Conservation (phyloP, 2,888 invertebrate species). For the Epinotia demarniana region DNA sequence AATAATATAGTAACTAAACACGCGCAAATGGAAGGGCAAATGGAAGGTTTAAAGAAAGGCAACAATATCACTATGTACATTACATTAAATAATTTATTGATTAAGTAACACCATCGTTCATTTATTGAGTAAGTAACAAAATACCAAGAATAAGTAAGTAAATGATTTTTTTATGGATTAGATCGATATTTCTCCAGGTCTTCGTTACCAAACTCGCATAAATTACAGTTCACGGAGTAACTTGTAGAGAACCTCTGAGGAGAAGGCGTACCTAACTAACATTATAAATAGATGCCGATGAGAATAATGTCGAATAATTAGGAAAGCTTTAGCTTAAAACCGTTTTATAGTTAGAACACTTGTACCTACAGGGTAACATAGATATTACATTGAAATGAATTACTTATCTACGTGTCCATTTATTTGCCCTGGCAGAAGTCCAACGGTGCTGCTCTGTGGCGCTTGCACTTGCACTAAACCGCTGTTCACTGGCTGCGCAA, state of each 20-base stretch:
- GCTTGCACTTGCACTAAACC: slow-evolving; percentile 37
- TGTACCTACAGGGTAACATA: neutral
- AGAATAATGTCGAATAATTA: neutral
- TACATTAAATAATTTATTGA: neutral
- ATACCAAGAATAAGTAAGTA: neutral
- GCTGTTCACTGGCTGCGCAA: slow-evolving; percentile 11
- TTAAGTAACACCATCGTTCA: neutral
- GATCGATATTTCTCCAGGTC: neutral
- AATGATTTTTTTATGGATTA: neutral
- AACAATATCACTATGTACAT: neutral
- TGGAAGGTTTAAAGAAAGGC: too few species aligned
- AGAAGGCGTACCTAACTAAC: neutral
- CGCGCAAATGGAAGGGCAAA: too few species aligned
- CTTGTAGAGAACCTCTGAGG: neutral
- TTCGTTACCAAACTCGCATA: slow-evolving; percentile 4
- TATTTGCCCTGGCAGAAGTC: slow-evolving; percentile 51
- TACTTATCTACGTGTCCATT: slow-evolving; percentile 47
- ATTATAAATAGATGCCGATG: neutral
- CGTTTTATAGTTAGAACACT: neutral
- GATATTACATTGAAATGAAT: neutral
- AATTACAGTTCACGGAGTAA: slow-evolving; percentile 11
- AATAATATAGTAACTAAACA: too few species aligned
- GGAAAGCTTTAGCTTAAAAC: neutral
- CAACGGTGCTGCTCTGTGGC: slow-evolving; percentile 47
- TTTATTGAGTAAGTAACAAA: neutral